Conservation (phyloP, 2,797 vertebrate species). For the Xenopus petersii region DNA sequence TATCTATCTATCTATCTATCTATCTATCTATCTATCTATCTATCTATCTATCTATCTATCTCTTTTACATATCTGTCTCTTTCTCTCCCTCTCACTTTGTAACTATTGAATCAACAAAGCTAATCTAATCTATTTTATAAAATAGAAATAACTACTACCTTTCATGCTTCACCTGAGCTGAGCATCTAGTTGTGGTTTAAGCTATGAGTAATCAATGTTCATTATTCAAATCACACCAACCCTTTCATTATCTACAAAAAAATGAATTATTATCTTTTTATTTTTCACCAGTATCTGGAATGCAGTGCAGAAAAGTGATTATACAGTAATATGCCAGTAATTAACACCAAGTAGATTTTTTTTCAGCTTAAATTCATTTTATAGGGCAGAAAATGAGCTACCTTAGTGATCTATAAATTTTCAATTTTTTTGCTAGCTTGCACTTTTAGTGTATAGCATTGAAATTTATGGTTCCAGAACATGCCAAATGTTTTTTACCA, state of each 20-base stretch:
- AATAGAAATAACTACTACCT: no score
- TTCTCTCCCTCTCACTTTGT: no score
- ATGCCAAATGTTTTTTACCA: background rate
- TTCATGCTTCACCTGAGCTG: background rate
- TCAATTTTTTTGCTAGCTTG: background rate
- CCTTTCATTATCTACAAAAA: background rate
- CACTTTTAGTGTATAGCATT: background rate
- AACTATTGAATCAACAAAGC: no score
- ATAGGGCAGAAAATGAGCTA: conserved; percentile 3
- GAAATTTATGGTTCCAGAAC: background rate
- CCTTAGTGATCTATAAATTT: conserved; percentile 2
- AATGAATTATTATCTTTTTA: background rate
- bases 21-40: no score
- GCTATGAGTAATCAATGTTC: background rate
- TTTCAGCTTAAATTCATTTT: background rate
- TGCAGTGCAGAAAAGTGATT: background rate
- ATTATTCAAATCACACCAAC: background rate
- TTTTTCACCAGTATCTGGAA: background rate
- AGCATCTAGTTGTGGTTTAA: background rate
- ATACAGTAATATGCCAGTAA: conserved; percentile 1
- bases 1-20: no score
- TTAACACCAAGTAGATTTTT: background rate
- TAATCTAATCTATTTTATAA: no score
- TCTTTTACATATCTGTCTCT: no score
- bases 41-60: no score